phyloP scores from a whole-genome alignment of 2,113 vertebrate genomes.

The Lynx canadensis region DNA sequence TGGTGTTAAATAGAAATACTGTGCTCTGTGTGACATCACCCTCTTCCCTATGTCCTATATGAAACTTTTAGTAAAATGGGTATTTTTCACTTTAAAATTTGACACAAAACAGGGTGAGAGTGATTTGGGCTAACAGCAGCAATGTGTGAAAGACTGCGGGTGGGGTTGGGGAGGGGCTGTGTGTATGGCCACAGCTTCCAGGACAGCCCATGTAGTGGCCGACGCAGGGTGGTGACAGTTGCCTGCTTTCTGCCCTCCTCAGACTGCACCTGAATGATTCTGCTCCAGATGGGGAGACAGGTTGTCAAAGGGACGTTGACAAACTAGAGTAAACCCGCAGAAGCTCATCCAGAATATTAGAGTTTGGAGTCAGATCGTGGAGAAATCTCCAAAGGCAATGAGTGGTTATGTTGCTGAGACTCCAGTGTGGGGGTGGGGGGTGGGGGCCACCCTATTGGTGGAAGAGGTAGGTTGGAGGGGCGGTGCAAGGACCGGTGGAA shows the following conservation, averaged over 20 bases:
- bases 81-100: neutral
- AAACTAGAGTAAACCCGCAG: neutral
- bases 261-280: neutral
- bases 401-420: neutral
- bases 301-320: neutral
- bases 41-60: neutral
- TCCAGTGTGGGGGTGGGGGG: accelerated
- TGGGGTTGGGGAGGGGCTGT: neutral
- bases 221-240: neutral
- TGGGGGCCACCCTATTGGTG: neutral
- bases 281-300: neutral
- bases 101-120: neutral
- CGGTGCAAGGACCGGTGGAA: neutral
- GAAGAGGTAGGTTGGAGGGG: neutral
- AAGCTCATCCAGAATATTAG: neutral
- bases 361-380: neutral
- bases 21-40: neutral
- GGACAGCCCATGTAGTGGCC: neutral
- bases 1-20: neutral
- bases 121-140: neutral
- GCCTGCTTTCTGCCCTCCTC: neutral
- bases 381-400: neutral
- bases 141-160: neutral
- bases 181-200: neutral
- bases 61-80: neutral